Evolutionary conservation across 2,888 invertebrate species (phyloP).

Genomic region (Galerucella pusilla): DNA sequence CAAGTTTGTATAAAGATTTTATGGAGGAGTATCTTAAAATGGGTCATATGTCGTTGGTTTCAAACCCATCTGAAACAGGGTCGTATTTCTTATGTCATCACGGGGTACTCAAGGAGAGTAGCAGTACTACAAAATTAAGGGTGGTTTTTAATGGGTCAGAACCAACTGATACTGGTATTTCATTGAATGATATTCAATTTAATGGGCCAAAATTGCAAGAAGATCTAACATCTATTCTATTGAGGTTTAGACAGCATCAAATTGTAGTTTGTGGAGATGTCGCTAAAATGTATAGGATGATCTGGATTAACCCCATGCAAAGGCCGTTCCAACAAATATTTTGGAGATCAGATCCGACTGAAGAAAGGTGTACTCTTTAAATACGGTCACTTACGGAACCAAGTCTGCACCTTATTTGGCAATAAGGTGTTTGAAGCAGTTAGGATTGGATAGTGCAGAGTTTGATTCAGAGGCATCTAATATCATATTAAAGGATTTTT

Average conservation of each 20-base stretch:
- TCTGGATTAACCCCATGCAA: conserved; percentile 14
- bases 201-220: conserved; percentile 35
- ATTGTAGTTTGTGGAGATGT: conserved; percentile 15
- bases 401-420: conserved; percentile 1
- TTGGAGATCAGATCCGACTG: conserved; percentile 15
- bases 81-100: conserved; percentile 23
- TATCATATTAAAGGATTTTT: too few relatives aligned
- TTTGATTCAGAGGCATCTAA: too few relatives aligned
- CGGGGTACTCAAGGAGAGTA: conserved; percentile 26
- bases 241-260: conserved; percentile 31
- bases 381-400: conserved; percentile 9
- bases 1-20: conserved; percentile 1
- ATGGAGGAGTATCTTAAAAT: conserved; percentile 1
- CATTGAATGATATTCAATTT: conserved; percentile 31
- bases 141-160: conserved; percentile 36
- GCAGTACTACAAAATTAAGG: conserved; percentile 30
- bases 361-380: conserved; percentile 18
- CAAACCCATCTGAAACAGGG: not conserved
- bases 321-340: not conserved
- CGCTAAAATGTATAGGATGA: not conserved
- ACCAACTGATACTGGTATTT: conserved; percentile 23
- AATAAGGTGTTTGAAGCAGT: not conserved
- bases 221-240: conserved; percentile 32
- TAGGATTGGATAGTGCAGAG: too few relatives aligned
- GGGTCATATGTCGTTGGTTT: not conserved